These are phyloP conservation scores for Drosophila parthenogenetica DNA, from an alignment of 2,888 invertebrate genomes.

Conservation along the genomic window DNA sequence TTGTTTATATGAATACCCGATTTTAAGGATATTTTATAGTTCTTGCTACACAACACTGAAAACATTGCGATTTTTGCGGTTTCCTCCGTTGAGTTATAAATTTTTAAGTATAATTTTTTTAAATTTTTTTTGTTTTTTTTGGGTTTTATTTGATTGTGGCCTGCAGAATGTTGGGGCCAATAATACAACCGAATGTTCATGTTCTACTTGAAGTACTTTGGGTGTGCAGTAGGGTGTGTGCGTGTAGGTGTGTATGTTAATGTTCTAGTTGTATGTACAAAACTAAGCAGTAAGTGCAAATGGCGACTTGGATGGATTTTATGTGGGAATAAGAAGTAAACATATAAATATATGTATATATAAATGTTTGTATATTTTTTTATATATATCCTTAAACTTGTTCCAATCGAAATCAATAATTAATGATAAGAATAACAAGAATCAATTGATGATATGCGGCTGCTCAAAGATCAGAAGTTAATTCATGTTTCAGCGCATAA, in stretches of 20 bases:
- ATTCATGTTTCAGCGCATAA: slow-evolving; percentile 4
- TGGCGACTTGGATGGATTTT: slow-evolving; percentile 70
- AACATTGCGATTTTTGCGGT: slow-evolving; percentile 42
- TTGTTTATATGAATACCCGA: no score
- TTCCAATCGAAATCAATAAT: slow-evolving; percentile 23
- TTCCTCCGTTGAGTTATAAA: slow-evolving; percentile 21
- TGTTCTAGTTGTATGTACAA: slow-evolving; percentile 60
- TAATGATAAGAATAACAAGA: slow-evolving; percentile 28
- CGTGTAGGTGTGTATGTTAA: slow-evolving; percentile 10
- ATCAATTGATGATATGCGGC: slow-evolving; percentile 34
- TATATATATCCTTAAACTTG: slow-evolving; percentile 6
- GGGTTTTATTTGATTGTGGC: slow-evolving; percentile 56
- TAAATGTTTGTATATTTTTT: background rate
- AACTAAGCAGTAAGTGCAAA: slow-evolving; percentile 69
- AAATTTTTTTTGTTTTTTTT: slow-evolving; percentile 9
- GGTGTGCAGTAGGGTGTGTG: slow-evolving; percentile 12
- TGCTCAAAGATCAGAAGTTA: slow-evolving; percentile 1
- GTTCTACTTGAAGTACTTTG: slow-evolving; percentile 62
- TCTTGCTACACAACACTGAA: slow-evolving; percentile 45
- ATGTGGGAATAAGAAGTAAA: slow-evolving; percentile 10
- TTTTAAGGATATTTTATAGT: slow-evolving; percentile 6
- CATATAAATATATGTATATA: slow-evolving; percentile 2
- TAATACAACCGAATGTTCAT: slow-evolving; percentile 69
- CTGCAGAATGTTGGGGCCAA: slow-evolving; percentile 42
- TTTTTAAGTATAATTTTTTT: slow-evolving; percentile 9